Conservation (phyloP, 2,113 vertebrate genomes). For the Vulpes ferrilata region DNA sequence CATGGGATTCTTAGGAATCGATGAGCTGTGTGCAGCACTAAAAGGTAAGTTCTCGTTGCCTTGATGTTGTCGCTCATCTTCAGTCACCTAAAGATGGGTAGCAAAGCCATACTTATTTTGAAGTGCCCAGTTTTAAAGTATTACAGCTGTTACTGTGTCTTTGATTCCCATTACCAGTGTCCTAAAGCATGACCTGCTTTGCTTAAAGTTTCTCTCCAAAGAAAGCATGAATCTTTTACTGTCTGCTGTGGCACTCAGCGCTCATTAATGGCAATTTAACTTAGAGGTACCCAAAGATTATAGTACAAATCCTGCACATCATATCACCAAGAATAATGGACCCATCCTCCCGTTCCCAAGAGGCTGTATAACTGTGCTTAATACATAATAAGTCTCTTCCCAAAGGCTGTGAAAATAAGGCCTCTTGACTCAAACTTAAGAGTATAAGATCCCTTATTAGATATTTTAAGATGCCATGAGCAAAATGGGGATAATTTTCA, state of each 20-base stretch:
- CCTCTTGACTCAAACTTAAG: constrained; percentile 79
- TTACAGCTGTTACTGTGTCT: neutral
- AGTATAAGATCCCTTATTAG: constrained; percentile 70
- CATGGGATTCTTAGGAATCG: constrained; percentile 13
- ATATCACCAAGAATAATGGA: constrained; percentile 59
- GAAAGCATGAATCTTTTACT: constrained; percentile 62
- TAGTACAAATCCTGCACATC: constrained; percentile 34
- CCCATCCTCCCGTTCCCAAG: constrained; percentile 47
- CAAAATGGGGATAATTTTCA: constrained; percentile 81
- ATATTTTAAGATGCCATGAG: constrained; percentile 77
- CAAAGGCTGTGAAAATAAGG: constrained; percentile 70
- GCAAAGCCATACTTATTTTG: constrained; percentile 5
- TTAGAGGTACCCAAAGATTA: constrained; percentile 58
- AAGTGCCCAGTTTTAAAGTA: neutral
- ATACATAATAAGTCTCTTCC: constrained; percentile 59
- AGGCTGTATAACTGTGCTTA: constrained; percentile 61
- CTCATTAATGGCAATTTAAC: constrained; percentile 34
- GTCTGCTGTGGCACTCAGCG: constrained; percentile 27
- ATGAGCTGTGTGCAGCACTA: neutral
- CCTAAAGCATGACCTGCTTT: constrained; percentile 60
- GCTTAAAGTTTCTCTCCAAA: constrained; percentile 48
- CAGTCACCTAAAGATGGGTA: neutral
- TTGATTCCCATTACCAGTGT: constrained; percentile 52
- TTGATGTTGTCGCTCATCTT: neutral
- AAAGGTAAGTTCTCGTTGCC: neutral